Percentiles rank a stretch among this genome's conserved stretches.
Conservation (phyloP, 2,113 vertebrate species). For the Sula dactylatra region DNA sequence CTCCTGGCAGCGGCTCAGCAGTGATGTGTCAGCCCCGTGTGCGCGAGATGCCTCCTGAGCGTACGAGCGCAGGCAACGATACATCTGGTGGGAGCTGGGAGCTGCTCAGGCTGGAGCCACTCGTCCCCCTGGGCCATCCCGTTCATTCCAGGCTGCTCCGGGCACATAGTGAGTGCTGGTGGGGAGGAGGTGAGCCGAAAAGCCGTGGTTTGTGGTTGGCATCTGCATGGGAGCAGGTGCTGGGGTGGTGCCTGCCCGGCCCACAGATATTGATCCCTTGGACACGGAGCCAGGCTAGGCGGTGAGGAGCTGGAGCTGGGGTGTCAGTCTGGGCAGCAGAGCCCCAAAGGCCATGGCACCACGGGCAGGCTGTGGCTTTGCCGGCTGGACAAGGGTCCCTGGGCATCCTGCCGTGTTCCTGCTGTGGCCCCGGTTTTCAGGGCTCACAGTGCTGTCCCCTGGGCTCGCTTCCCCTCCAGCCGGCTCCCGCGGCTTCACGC, state of each 20-base stretch:
- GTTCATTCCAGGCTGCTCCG: background rate
- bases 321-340: background rate
- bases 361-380: background rate
- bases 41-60: background rate
- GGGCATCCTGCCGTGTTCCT: background rate
- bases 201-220: background rate
- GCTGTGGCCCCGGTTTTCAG: fast-evolving
- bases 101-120: background rate
- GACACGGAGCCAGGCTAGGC: background rate
- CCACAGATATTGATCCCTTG: background rate
- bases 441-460: background rate
- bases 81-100: background rate
- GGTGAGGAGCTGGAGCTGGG: background rate
- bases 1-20: background rate
- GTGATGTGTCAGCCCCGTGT: background rate
- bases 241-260: background rate
- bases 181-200: background rate
- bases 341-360: fast-evolving
- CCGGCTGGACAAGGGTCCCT: background rate
- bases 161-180: fast-evolving
- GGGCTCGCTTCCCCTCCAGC: background rate
- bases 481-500: background rate
- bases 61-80: fast-evolving
- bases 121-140: fast-evolving
- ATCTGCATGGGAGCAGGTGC: background rate